phyloP scores from a whole-genome alignment of 2,797 vertebrate genomes.

The Sandelia bainsii region DNA sequence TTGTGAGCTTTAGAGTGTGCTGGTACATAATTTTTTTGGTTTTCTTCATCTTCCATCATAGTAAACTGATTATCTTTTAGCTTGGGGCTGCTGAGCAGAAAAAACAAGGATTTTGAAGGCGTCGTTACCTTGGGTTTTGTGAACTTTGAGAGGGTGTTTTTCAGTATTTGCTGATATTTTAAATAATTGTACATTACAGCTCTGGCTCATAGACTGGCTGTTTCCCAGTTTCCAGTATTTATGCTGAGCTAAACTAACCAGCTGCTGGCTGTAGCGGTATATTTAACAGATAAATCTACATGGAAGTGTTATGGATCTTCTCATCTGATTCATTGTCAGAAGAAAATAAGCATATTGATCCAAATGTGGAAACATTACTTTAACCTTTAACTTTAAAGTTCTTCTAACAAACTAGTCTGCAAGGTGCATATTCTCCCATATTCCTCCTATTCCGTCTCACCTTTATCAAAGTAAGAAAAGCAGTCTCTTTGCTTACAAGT shows the following conservation, averaged over 20 bases:
- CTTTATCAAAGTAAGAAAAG: conserved; percentile 41
- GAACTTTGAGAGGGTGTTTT: background rate
- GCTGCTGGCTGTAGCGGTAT: too few relatives aligned
- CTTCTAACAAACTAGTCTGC: conserved; percentile 5
- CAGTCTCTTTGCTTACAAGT: conserved; percentile 27
- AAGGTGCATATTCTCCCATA: background rate
- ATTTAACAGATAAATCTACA: too few relatives aligned
- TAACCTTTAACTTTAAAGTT: background rate
- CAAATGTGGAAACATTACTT: background rate
- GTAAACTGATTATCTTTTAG: background rate
- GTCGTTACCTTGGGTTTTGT: background rate
- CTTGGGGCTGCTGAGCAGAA: background rate
- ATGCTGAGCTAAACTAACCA: too few relatives aligned
- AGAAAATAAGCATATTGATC: background rate
- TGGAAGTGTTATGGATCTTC: background rate
- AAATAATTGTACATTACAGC: background rate
- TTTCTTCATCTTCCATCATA: background rate
- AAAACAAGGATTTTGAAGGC: background rate
- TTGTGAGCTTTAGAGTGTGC: background rate
- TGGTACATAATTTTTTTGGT: too few relatives aligned
- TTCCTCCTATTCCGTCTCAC: conserved; percentile 20
- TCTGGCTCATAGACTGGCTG: too few relatives aligned
- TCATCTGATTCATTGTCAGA: background rate
- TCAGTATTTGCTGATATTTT: conserved; percentile 1
- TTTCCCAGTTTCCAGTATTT: too few relatives aligned